Percentiles rank a stretch among this genome's conserved stretches.
Evolutionary conservation across 2,888 invertebrate species (phyloP).

Genomic region (Coecobrya sp.): DNA sequence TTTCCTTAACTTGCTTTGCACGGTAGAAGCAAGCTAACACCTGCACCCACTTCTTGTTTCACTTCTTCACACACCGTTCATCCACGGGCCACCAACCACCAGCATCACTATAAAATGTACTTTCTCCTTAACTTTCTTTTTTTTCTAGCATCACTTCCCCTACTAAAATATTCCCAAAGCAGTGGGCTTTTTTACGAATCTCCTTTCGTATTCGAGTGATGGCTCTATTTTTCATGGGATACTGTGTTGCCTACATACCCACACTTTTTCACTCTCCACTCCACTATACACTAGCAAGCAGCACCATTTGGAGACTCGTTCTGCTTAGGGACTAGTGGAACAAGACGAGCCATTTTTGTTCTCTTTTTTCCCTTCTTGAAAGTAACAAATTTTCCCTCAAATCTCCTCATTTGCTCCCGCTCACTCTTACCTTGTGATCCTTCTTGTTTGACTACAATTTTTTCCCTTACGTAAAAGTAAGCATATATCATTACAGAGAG

Average conservation of each 20-base stretch:
- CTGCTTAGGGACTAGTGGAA: no score
- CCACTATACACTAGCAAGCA: background rate
- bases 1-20: background rate
- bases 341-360: background rate
- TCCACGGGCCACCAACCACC: slow-evolving; percentile 22
- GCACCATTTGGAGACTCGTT: no score
- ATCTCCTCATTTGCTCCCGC: slow-evolving; percentile 45
- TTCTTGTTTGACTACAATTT: slow-evolving; percentile 42
- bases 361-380: slow-evolving; percentile 30
- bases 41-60: slow-evolving; percentile 36
- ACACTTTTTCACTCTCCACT: slow-evolving; percentile 9
- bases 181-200: background rate
- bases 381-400: slow-evolving; percentile 53
- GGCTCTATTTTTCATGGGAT: slow-evolving; percentile 49
- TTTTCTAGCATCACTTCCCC: background rate
- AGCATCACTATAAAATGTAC: no score
- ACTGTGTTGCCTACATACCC: background rate
- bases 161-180: slow-evolving; percentile 4
- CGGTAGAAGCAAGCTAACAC: slow-evolving; percentile 6
- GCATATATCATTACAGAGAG: no score
- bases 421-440: slow-evolving; percentile 49
- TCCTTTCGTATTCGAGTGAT: slow-evolving; percentile 36
- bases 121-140: no score
- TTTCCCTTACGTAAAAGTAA: background rate
- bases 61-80: background rate